Evolutionary conservation across 2,113 vertebrate species (phyloP).

Genomic region (Xiphias gladius): DNA sequence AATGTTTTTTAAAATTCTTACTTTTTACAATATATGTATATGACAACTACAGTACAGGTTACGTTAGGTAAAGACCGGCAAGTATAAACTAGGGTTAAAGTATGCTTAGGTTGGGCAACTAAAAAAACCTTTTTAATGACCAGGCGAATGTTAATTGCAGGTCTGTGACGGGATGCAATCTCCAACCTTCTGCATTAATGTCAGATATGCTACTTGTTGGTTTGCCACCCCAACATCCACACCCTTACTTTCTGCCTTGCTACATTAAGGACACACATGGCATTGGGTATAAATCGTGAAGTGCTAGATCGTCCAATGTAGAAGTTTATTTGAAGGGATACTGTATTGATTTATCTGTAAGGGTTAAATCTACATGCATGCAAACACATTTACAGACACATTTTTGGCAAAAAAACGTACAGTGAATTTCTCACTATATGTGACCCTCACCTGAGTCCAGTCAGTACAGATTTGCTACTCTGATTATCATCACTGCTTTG

Average conservation of each 20-base stretch:
- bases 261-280: neutral
- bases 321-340: neutral
- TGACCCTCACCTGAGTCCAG: constrained; percentile 32
- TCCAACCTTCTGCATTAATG: neutral
- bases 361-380: neutral
- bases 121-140: neutral
- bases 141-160: neutral
- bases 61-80: neutral
- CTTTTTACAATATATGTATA: neutral
- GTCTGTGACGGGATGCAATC: neutral
- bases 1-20: neutral
- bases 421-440: neutral
- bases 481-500: constrained; percentile 65
- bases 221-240: neutral
- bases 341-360: neutral
- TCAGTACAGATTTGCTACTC: constrained; percentile 43
- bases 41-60: neutral
- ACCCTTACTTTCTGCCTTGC: neutral
- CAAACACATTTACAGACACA: neutral
- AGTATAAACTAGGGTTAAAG: neutral
- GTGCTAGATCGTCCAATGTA: neutral
- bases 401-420: neutral
- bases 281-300: neutral
- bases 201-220: neutral
- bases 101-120: neutral